Percentiles rank a stretch among this genome's conserved stretches.
Conservation (phyloP, 2,113 vertebrate species). For the Leptobrachium leishanense region DNA sequence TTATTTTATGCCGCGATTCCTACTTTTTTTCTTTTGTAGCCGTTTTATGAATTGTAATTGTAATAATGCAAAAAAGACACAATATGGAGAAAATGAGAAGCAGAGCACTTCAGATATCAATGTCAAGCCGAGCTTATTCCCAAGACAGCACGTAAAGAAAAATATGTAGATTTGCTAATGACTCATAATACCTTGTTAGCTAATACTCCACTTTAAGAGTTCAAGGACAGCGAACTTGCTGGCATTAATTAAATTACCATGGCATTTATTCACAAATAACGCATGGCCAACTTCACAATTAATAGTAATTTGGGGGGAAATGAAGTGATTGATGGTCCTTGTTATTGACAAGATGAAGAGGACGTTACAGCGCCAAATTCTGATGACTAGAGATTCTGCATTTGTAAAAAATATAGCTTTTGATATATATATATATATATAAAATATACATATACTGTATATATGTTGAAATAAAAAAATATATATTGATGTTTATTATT, state of each 20-base stretch:
- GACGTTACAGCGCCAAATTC: not conserved
- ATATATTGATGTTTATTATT: too few species aligned
- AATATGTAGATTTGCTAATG: constrained; percentile 20
- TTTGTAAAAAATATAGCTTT: not conserved
- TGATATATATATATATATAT: too few species aligned
- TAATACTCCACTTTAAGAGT: constrained; percentile 18
- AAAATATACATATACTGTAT: too few species aligned
- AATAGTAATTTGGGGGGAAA: constrained; percentile 26
- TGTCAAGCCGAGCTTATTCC: not conserved
- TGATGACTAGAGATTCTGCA: not conserved
- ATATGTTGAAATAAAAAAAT: too few species aligned
- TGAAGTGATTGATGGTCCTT: not conserved
- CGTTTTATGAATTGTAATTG: too few species aligned
- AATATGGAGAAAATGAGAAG: too few species aligned
- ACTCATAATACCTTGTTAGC: constrained; percentile 21
- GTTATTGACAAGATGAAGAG: constrained; percentile 13
- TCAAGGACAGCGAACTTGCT: constrained; percentile 31
- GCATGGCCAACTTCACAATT: constrained; percentile 24
- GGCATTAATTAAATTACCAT: constrained; percentile 36
- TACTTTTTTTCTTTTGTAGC: too few species aligned
- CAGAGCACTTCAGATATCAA: not conserved
- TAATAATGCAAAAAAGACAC: too few species aligned
- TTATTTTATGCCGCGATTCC: too few species aligned
- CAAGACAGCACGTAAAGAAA: not conserved
- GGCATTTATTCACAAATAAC: constrained; percentile 33